phyloP scores from a whole-genome alignment of 2,888 invertebrate genomes.

The Hypselothyrea guttata region DNA sequence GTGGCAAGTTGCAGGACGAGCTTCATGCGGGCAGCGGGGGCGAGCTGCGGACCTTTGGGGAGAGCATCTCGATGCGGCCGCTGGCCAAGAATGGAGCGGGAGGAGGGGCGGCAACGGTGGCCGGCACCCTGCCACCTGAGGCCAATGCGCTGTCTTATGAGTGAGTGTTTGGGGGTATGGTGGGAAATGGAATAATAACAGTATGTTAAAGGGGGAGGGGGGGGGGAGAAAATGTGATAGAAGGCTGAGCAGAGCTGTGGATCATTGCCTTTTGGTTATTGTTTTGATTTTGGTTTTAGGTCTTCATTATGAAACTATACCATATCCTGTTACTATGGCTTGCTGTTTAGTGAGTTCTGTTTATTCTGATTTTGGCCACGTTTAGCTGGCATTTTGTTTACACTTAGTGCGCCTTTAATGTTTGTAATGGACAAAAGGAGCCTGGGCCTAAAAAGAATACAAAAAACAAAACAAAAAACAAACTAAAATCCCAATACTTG shows the following conservation, averaged over 20 bases:
- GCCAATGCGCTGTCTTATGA: conserved; percentile 76
- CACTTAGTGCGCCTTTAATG: conserved; percentile 70
- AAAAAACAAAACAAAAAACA: too few species aligned
- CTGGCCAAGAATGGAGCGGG: conserved; percentile 75
- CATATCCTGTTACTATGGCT: conserved; percentile 66
- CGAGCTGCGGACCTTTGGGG: conserved; percentile 82
- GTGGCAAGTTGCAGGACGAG: conserved; percentile 61
- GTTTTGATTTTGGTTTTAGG: conserved; percentile 27
- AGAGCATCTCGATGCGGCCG: conserved; percentile 88
- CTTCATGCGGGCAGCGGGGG: conserved; percentile 67
- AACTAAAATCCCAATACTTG: conserved; percentile 5
- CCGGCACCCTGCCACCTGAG: conserved; percentile 61
- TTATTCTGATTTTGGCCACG: conserved; percentile 45
- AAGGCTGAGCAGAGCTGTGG: conserved; percentile 9
- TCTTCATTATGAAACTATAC: conserved; percentile 21
- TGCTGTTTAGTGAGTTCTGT: conserved; percentile 71
- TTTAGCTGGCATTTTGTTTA: conserved; percentile 58
- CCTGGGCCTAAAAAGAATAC: conserved; percentile 54
- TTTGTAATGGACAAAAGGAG: conserved; percentile 78
- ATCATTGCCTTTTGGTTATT: conserved; percentile 33
- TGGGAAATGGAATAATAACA: too few species aligned
- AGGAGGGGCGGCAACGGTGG: conserved; percentile 51
- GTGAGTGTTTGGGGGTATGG: conserved; percentile 72
- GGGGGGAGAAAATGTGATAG: background rate
- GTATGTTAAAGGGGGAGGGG: background rate